Evolutionary conservation across 2,113 vertebrate genomes (phyloP), one percentile per base, ranked within the genome.

Genomic region (Microtus pennsylvanicus): DNA sequence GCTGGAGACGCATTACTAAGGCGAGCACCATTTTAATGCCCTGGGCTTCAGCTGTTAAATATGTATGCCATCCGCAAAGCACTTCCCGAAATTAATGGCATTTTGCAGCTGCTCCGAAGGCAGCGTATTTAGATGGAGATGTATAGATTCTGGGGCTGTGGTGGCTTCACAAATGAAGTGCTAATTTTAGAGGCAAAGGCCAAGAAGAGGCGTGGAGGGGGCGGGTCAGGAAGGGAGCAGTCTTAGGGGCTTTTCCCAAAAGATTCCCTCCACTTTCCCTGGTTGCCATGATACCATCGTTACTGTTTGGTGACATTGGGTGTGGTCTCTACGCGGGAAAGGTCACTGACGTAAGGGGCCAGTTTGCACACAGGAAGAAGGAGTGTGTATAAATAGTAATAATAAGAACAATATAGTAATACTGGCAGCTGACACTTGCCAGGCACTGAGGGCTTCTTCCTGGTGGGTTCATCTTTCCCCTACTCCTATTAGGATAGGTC

Each of bases 41-140:
- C 97, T 97, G 97, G 91, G 98, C 98, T 94, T 97, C 94, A 74
- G 97, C 98, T 98, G 98, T 98, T 98, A 99, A 98, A 98, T 98
- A 98, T 98, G 98, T 98, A 98, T 98, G 98, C 97, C 98, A 97
- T 98, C 98, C 98, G 98, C 98, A 98, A 97, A 98, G 98, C 97
- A 97, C 98, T 98, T 98, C 98, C 98, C 96, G 83, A 98, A 98
- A 99, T 99, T 98, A 98, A 98, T 98, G 98, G 98, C 94, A 97
- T 98, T 98, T 98, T 98, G 98, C 97, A 98, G 98, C 98, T 97
- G 98, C 98, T 98, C 98, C 92, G 93, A 98, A 98, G 98, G 97
- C 33, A 9, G 65, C 4, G 77, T 96, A 90, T 98, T 98, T 98
- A 95, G 97, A 97, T 69, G 97, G 6, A 94, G 97, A 98, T 96